Evolutionary conservation across 2,797 vertebrate genomes (phyloP).

Genomic region (Phyllotis vaccarum): DNA sequence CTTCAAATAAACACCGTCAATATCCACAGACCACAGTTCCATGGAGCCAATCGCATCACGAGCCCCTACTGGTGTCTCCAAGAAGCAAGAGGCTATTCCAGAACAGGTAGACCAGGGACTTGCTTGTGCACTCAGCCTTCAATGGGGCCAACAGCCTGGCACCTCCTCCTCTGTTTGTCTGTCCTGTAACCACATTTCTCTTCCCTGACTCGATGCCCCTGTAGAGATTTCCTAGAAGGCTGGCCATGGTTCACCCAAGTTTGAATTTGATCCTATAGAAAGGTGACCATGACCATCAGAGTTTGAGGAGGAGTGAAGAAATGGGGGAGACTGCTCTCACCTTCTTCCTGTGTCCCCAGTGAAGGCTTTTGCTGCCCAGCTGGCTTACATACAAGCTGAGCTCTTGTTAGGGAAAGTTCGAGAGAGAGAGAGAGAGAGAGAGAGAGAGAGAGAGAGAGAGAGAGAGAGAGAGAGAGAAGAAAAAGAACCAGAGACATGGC

Average conservation of each 20-base stretch:
- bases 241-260: background rate
- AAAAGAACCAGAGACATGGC: background rate
- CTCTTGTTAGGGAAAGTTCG: background rate
- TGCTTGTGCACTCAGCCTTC: background rate
- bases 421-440: too few relatives aligned
- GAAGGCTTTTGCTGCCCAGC: background rate
- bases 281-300: background rate
- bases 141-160: background rate
- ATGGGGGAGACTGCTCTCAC: background rate
- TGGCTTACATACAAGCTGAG: background rate
- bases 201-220: background rate
- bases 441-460: too few relatives aligned
- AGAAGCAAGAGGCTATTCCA: background rate
- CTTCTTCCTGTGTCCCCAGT: background rate
- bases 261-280: background rate
- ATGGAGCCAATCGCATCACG: background rate
- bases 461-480: accelerated
- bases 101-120: background rate
- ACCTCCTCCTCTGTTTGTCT: background rate
- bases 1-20: background rate
- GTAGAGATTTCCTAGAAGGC: background rate
- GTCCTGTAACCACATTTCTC: background rate
- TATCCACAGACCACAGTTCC: background rate
- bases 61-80: background rate
- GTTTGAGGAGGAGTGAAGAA: background rate